Percentiles rank a stretch among this genome's conserved stretches.
phyloP scores from a whole-genome alignment of 2,797 vertebrate genomes.

The Propithecus deckenii region DNA sequence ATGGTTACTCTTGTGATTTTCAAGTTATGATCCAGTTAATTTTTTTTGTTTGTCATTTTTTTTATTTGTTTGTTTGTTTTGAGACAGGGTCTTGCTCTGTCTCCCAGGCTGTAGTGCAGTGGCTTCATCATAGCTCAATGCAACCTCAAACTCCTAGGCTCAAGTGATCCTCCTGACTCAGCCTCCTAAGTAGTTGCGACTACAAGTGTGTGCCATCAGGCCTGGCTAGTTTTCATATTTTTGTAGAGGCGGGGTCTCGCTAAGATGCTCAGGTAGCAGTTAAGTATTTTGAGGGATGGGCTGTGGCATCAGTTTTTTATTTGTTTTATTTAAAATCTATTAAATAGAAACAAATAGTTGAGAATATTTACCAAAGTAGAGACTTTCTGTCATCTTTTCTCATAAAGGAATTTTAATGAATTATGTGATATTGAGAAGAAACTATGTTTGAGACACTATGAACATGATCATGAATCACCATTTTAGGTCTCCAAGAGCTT shows the following conservation, averaged over 20 bases:
- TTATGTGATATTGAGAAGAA: background rate
- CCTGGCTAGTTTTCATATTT: background rate
- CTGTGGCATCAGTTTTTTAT: background rate
- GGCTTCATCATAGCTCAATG: background rate
- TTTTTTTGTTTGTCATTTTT: background rate
- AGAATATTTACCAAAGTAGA: background rate
- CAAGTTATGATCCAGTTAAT: background rate
- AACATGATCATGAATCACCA: background rate
- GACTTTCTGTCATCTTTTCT: background rate
- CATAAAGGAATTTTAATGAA: background rate
- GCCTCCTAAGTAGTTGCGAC: background rate
- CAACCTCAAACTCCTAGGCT: background rate
- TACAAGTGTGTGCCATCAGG: background rate
- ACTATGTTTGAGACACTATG: background rate
- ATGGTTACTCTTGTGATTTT: background rate
- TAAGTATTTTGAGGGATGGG: background rate
- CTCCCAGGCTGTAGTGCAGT: background rate
- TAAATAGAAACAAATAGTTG: slow-evolving; percentile 16
- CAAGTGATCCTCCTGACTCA: background rate
- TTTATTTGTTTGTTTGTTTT: background rate
- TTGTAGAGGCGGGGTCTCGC: background rate
- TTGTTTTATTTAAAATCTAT: background rate
- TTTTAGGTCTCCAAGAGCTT: background rate
- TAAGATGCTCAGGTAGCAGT: background rate
- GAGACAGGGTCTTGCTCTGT: background rate